These are phyloP conservation scores for Campoletis raptor DNA, from an alignment of 2,888 invertebrate species.

Conservation along the genomic window DNA sequence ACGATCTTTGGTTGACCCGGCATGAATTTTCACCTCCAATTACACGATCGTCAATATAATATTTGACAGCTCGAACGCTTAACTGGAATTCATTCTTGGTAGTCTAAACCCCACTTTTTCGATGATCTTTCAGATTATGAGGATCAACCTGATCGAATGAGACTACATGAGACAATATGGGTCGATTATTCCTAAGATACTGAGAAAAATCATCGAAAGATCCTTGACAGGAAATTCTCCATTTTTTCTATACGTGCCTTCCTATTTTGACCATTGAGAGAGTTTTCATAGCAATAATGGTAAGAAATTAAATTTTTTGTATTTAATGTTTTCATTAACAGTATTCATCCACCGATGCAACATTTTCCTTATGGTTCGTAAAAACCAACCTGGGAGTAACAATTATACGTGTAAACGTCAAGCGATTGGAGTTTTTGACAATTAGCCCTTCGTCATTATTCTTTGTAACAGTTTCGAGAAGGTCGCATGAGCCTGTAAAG, in stretches of 20 bases:
- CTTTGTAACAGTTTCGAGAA: neutral
- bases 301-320: neutral
- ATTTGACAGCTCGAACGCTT: conserved; percentile 54
- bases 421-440: neutral
- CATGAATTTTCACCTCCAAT: conserved; percentile 66
- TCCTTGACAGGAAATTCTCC: neutral
- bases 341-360: neutral
- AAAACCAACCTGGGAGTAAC: too few species aligned
- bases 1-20: conserved; percentile 64
- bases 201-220: conserved; percentile 2
- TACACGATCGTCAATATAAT: conserved; percentile 54
- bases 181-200: conserved; percentile 11
- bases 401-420: too few species aligned
- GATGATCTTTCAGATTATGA: conserved; percentile 37
- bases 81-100: conserved; percentile 60
- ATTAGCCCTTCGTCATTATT: neutral
- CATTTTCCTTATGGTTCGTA: neutral
- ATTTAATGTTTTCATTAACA: neutral
- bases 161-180: conserved; percentile 2
- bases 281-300: neutral
- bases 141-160: conserved; percentile 32
- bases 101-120: conserved; percentile 36
- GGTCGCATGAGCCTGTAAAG: neutral
- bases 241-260: neutral
- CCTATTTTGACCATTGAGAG: neutral